Base-by-base conservation (phyloP, 2,113 vertebrate species). In the Scolopax mira region DNA sequence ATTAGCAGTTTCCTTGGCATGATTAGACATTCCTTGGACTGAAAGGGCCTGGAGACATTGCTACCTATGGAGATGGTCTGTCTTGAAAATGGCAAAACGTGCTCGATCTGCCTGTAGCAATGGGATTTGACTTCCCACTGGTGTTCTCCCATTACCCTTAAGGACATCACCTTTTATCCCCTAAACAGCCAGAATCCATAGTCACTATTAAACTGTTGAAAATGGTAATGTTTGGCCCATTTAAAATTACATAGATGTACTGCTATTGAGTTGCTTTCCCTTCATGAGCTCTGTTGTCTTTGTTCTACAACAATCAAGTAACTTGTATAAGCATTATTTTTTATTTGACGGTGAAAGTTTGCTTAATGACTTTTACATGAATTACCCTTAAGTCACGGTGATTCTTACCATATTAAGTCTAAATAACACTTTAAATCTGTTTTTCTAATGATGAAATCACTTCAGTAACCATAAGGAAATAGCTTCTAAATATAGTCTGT, bases 371-470 rank as follows among this genome's bases (percentile, higher is more conserved):
- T 94, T 94, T 77, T 72, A 65, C 13, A 39, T 19, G 7, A 88
- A 51, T 41, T 89, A 42, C 41, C 52, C 17, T 3, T 42, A 94
- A 74, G 60, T 77, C 79, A 81, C 52, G 37, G 65, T n/a, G 37
- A 87, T 64, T 67, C 44, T 65, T 84, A 88, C 27, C 51, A 67
- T 54, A 77, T 41, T 73, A 91, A 83, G 46, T 61, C 64, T 81
- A 93, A 90, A 48, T 55, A 93, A 71, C 46, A 82, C 79, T 90
- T 81, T 44, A 85, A 82, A 90, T 64, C 6, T 55, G 23, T 48
- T 93, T 91, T 81, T 54, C 72, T 75, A 90, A 85, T 61, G 72
- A 84, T 84, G 42, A 89, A 95, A 96, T 78, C 58, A 44, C 25
- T 83, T 83, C 60, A 90, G 37, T 80, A 91, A 67, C 70, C 21